A percentile compares a stretch with the other conserved stretches of the same genome.
Conservation (phyloP, 2,113 vertebrate genomes). For the Formicarius rufipectus region DNA sequence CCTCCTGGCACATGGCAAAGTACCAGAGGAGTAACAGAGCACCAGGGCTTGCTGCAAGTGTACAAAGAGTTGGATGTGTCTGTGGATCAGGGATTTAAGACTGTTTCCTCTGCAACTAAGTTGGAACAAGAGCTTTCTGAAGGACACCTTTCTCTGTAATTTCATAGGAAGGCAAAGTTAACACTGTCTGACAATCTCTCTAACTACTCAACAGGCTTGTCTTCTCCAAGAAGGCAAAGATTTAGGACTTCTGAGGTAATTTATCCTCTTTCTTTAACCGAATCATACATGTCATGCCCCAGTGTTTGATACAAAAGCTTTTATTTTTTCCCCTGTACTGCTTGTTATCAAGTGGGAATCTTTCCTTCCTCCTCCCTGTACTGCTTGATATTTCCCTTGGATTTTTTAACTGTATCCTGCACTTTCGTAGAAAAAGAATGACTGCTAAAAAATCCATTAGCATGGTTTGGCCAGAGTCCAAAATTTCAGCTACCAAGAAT, state of each 20-base stretch:
- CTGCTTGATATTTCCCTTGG: neutral
- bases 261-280: neutral
- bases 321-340: neutral
- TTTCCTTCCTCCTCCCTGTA: neutral
- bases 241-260: neutral
- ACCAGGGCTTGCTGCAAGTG: neutral
- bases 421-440: constrained; percentile 22
- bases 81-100: neutral
- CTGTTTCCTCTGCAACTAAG: neutral
- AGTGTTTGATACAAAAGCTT: neutral
- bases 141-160: neutral
- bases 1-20: neutral
- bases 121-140: neutral
- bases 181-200: fast-evolving
- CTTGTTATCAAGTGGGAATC: neutral
- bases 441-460: constrained; percentile 71
- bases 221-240: neutral
- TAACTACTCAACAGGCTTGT: neutral
- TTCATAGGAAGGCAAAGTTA: neutral
- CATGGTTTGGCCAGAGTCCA: constrained; percentile 53
- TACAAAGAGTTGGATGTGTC: neutral
- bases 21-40: neutral
- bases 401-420: neutral
- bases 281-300: neutral
- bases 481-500: constrained; percentile 67